A percentile compares a stretch with the other conserved stretches of the same genome.
Conservation (phyloP, 2,113 vertebrate species). For the Nothoprocta perdicaria region DNA sequence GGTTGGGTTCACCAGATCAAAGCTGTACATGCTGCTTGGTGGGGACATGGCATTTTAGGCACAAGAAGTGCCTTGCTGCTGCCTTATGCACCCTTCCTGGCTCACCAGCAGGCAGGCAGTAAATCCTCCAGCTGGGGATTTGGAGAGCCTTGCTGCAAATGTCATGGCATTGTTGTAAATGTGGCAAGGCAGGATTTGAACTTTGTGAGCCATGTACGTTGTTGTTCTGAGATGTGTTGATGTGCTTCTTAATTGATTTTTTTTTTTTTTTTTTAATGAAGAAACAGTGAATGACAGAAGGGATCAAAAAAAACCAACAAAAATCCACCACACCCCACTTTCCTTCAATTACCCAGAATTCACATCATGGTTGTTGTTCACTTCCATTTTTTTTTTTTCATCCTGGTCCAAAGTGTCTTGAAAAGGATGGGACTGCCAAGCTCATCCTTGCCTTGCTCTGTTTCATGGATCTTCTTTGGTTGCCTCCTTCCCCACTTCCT, state of each 20-base stretch:
- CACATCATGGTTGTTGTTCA: neutral
- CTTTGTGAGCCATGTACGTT: accelerated
- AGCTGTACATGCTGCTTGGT: neutral
- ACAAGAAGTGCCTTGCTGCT: neutral
- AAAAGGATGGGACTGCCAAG: neutral
- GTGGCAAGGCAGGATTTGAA: neutral
- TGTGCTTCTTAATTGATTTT: neutral
- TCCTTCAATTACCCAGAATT: neutral
- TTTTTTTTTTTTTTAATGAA: neutral
- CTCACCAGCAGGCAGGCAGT: neutral
- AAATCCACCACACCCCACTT: neutral
- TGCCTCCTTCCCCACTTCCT: neutral
- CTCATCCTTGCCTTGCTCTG: neutral
- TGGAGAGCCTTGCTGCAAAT: neutral
- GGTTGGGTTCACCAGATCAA: neutral
- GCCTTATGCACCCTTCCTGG: neutral
- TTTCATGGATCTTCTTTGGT: neutral
- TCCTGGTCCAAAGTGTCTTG: neutral
- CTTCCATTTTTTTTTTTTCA: neutral
- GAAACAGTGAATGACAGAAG: neutral
- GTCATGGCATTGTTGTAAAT: neutral
- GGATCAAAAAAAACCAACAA: no score
- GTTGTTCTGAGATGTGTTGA: neutral
- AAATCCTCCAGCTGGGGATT: neutral
- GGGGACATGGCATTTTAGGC: neutral